These are phyloP conservation scores for Onychorhynchus coronatus DNA, from an alignment of 2,113 vertebrate species.

Conservation along the genomic window DNA sequence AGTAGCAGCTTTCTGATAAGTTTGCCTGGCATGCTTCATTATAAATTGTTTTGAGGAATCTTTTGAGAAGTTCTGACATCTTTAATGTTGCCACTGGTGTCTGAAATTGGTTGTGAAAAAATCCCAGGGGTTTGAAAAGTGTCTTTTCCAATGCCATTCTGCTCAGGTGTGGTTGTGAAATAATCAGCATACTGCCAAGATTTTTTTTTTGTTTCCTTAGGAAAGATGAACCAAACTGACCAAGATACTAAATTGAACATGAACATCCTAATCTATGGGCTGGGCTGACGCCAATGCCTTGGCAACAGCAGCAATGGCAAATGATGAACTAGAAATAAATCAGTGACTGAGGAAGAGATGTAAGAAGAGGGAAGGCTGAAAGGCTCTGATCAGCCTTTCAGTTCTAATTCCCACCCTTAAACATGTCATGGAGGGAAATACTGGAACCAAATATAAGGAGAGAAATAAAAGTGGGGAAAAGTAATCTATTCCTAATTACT, in stretches of 20 bases:
- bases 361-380: neutral
- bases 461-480: neutral
- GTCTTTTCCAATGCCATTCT: neutral
- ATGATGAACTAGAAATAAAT: neutral
- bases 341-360: neutral
- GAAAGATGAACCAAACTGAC: neutral
- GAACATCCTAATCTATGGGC: neutral
- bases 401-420: neutral
- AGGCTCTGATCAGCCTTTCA: neutral
- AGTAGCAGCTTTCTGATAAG: neutral
- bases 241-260: neutral
- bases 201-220: neutral
- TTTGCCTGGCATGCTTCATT: neutral
- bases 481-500: neutral
- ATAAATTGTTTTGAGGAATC: neutral
- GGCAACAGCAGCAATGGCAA: neutral
- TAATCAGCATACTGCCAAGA: neutral
- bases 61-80: neutral
- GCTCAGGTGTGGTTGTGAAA: neutral
- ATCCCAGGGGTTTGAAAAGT: neutral
- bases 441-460: neutral
- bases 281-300: neutral
- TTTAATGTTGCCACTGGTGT: neutral
- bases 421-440: neutral
- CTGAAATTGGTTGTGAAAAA: neutral